Conservation (phyloP, 1,140 invertebrate species). For the Calliphora vicina region DNA sequence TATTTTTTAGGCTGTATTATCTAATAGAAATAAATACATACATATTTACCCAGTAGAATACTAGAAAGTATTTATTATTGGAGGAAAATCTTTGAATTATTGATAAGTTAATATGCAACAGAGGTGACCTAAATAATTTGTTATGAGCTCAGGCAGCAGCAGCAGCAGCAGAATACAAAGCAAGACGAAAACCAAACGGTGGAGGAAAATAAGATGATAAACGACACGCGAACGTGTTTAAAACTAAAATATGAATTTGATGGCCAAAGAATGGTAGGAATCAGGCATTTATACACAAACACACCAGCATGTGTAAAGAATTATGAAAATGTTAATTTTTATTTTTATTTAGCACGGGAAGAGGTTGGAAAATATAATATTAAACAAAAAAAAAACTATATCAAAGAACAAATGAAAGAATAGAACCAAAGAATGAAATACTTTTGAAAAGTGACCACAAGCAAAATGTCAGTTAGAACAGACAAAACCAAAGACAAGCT, state of each 20-base stretch:
- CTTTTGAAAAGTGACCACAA: conserved; percentile 20
- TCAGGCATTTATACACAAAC: not conserved
- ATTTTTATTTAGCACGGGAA: conserved; percentile 35
- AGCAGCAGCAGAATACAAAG: conserved; percentile 18
- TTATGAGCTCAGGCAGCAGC: conserved; percentile 17
- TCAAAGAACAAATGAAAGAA: not conserved
- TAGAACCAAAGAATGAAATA: not conserved
- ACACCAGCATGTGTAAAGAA: not conserved
- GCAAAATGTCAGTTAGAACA: conserved; percentile 39
- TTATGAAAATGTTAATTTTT: conserved; percentile 35
- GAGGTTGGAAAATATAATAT: not conserved
- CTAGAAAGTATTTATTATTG: conserved; percentile 13
- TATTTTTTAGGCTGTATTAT: not conserved
- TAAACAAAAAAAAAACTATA: not conserved
- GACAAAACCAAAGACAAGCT: not conserved
- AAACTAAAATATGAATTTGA: not conserved
- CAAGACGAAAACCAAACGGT: conserved; percentile 19
- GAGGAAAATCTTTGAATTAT: conserved; percentile 38
- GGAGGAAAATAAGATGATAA: conserved; percentile 23
- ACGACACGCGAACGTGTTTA: conserved; percentile 33
- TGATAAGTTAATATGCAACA: conserved; percentile 41
- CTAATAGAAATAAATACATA: not conserved
- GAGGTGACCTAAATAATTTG: conserved; percentile 41
- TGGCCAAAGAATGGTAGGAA: not conserved
- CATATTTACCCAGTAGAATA: not conserved